Percentiles rank a stretch among this genome's conserved stretches.
These are phyloP conservation scores for Prolemur simus DNA, from an alignment of 2,113 vertebrate species.

Conservation along the genomic window DNA sequence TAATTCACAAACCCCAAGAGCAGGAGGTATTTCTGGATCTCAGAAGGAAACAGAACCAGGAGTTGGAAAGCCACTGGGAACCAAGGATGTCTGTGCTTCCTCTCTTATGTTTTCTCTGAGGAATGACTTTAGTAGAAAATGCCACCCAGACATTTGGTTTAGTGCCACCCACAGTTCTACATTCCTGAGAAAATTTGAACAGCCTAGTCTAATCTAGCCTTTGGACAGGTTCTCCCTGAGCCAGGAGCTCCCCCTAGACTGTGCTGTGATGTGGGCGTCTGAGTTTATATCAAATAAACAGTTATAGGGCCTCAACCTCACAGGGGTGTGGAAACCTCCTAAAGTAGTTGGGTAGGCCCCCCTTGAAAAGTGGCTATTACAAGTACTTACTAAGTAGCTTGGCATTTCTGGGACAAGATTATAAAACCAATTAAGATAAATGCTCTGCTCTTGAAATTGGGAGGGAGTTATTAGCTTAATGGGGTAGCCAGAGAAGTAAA, in stretches of 20 bases:
- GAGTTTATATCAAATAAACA: background rate
- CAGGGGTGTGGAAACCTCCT: background rate
- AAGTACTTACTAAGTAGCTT: background rate
- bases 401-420: background rate
- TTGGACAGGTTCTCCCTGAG: background rate
- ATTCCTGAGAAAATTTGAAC: conserved; percentile 1
- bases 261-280: background rate
- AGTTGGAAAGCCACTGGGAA: background rate
- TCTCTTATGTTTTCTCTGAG: background rate
- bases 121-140: conserved; percentile 5
- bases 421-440: background rate
- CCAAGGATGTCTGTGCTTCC: background rate
- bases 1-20: background rate
- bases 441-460: background rate
- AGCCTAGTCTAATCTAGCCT: background rate
- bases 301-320: background rate
- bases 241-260: background rate
- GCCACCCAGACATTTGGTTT: background rate
- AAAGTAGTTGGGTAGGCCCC: background rate
- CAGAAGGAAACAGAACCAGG: background rate
- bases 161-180: background rate
- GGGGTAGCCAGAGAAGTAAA: background rate
- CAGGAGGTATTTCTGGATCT: background rate
- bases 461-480: background rate
- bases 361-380: background rate